Evolutionary conservation across 2,797 vertebrate species (phyloP), one percentile per base, ranked within the genome.

Genomic region (Anolis apletophallus): DNA sequence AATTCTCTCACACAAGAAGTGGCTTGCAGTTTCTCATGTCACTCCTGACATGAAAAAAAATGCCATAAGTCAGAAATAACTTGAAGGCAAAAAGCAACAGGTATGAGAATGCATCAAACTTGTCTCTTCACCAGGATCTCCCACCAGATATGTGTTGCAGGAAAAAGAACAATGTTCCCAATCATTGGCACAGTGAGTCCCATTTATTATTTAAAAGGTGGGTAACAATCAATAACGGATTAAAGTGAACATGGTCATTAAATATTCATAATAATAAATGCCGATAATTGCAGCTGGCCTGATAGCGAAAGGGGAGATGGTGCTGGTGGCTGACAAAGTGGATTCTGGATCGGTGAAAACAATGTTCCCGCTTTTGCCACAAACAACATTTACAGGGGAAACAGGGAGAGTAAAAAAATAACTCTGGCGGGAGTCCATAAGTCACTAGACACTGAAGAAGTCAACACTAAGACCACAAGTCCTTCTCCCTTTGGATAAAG

Each of bases 201-300:
- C 21, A 36, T 87, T 85, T 4, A 77, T 90, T 91, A 88, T 89
- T 81, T 73, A 81, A 80, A 90, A 88, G 64, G 67, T 5, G 64
- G 59, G 40, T 46, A 84, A 82, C 21, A 85, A 89, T 94, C 87
- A 85, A 91, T 92, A 85, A 82, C 21, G 89, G 88, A 88, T 85
- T 91, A 90, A 90, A 79, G 90, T 64, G 54, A 93, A 79, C 46
- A 77, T 1, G 87, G 36, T 12, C 84, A 89, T 95, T 92, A 91
- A 92, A 93, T 92, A 94, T 94, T 94, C 82, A 93, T 92, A 34
- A 46, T 29, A 83, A 80, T 88, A 91, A 88, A 94, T 90, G 64
- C 72, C 85, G 89, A 87, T 92, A 91, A 90, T 55, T 89, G 79
- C 90, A 90, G 61, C 29, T 10, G 71, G 82, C 13, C 80, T 81